These are phyloP conservation scores for Antrozous pallidus DNA, from an alignment of 2,797 vertebrate genomes.

Conservation along the genomic window DNA sequence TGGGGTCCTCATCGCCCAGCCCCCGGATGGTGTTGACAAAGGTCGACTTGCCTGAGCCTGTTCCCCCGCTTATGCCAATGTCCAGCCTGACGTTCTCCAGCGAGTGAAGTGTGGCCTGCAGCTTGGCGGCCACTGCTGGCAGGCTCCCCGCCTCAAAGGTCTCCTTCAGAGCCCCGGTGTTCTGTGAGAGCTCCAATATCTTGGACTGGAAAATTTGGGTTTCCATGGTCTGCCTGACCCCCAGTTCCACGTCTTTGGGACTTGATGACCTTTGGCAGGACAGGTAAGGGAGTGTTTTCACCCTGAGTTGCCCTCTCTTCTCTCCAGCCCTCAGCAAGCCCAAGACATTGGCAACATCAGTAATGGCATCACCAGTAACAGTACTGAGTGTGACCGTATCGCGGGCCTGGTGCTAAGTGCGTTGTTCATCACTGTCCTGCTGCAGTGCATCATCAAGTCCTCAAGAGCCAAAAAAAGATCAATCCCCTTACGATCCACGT, in stretches of 20 bases:
- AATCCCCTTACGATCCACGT: background rate
- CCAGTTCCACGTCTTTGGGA: background rate
- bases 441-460: background rate
- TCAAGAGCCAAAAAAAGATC: background rate
- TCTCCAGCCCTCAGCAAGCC: background rate
- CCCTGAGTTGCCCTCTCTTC: background rate
- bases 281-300: background rate
- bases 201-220: background rate
- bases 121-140: background rate
- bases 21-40: constrained; percentile 59
- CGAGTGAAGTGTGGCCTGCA: constrained; percentile 26
- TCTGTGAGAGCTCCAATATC: background rate
- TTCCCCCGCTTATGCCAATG: constrained; percentile 34
- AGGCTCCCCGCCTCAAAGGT: constrained; percentile 25
- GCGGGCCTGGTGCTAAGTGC: background rate
- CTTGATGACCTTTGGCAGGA: background rate
- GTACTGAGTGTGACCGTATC: background rate
- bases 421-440: background rate
- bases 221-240: background rate
- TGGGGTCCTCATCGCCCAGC: constrained; percentile 37
- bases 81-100: constrained; percentile 36
- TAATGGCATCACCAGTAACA: background rate
- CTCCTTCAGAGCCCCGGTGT: background rate
- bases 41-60: constrained; percentile 46
- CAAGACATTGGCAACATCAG: background rate